phyloP scores from a whole-genome alignment of 2,113 vertebrate species.

The Sinocyclocheilus anophthalmus region DNA sequence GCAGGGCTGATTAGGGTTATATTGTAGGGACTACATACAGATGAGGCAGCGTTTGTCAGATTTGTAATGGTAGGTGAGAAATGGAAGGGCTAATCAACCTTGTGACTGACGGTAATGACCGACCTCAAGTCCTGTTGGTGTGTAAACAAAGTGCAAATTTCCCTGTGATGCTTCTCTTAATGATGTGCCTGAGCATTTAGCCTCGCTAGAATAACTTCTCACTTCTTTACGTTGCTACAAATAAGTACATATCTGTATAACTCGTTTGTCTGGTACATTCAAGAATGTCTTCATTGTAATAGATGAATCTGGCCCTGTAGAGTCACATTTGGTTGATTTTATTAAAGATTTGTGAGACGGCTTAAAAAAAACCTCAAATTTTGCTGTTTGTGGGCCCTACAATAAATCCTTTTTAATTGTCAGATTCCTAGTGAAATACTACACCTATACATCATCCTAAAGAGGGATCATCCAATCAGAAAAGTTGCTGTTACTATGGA shows the following conservation, averaged over 20 bases:
- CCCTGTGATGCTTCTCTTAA: constrained; percentile 27
- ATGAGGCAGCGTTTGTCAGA: constrained; percentile 69
- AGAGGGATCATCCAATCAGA: background rate
- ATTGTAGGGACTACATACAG: constrained; percentile 70
- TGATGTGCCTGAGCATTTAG: constrained; percentile 25
- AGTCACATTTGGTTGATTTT: background rate
- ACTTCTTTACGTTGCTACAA: background rate
- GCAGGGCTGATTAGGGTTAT: constrained; percentile 70
- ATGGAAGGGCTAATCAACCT: constrained; percentile 73
- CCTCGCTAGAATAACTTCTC: constrained; percentile 13
- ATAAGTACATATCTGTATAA: background rate
- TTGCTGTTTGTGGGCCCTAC: background rate
- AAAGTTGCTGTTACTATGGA: background rate
- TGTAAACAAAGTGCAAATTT: constrained; percentile 41
- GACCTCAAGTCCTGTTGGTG: constrained; percentile 57
- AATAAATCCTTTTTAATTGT: background rate
- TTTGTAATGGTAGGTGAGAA: constrained; percentile 65
- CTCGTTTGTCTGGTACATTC: background rate
- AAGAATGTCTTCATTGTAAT: background rate
- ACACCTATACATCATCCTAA: background rate
- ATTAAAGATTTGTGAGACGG: background rate
- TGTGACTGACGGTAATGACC: constrained; percentile 69
- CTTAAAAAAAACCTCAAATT: background rate
- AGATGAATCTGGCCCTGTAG: background rate
- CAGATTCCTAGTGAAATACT: background rate